Base-by-base conservation (phyloP, 2,888 invertebrate species). In the Caenorhabditis japonica region DNA sequence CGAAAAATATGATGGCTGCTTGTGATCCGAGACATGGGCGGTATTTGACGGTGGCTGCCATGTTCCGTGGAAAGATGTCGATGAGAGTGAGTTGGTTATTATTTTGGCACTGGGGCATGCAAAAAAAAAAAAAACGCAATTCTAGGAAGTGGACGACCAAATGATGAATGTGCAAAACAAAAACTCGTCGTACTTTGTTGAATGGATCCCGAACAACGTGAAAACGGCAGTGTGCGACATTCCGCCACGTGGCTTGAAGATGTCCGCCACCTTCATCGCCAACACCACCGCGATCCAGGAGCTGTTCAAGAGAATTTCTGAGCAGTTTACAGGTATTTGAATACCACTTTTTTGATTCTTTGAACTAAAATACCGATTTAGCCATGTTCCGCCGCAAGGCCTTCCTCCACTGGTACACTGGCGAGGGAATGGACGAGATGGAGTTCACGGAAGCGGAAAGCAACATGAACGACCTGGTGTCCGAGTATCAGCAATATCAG, bases 391-490 rank as follows among this genome's bases (percentile, higher is more conserved):
- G 94, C 81, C 92, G 95, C 85, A 95, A 94, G 90, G 95, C 95
- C 88, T 95, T 95, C 92, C 91, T 95, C 89, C 95, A 95, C 91
- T 95, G 95, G 95, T 95, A 94, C 91, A 95, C 94, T 17, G 95
- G 94, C 59, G 95, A 95, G 90, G 95, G 95, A 70, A 95, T 95
- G 95, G 94, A 95, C 90, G 94, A 94, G 90, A 93, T 94, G 93
- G 95, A 95, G 90, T 95, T 95, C 90, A 94, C 93, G 61, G 95
- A 95, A 88, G 95, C 95, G 0, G 95, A 95, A 89, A 94, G 94
- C 87, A 95, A 95, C 91, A 94, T 95, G 91, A 94, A 90, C 93
- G 91, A 91, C 83, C 83, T 89, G 53, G 88, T 89, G 10, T 77
- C 79, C 2, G 94, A 95, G 89, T 95, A 95, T 89, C 94, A 94